Evolutionary conservation across 2,797 vertebrate species (phyloP).

Genomic region (Sebastes flavidus): DNA sequence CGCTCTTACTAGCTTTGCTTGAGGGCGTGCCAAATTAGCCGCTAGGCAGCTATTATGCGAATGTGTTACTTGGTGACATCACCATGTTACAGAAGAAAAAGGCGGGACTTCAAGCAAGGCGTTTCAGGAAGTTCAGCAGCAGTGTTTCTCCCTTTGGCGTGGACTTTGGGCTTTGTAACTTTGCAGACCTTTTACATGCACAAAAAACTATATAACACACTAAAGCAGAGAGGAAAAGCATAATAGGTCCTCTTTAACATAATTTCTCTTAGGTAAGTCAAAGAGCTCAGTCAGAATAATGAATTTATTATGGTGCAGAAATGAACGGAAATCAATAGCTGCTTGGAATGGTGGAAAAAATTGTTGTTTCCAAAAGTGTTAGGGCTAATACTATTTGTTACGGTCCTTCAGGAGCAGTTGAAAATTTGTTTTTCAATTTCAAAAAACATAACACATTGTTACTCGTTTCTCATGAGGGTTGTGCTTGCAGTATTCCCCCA

Average conservation of each 20-base stretch:
- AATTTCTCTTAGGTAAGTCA: not conserved
- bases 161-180: too few relatives aligned
- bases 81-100: too few relatives aligned
- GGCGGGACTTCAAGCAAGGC: too few relatives aligned
- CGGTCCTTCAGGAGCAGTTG: not conserved
- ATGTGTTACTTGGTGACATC: too few relatives aligned
- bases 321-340: not conserved
- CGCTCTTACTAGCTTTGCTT: too few relatives aligned
- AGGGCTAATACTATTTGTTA: not conserved
- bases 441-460: constrained; percentile 26
- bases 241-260: not conserved
- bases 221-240: too few relatives aligned
- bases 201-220: too few relatives aligned
- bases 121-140: too few relatives aligned
- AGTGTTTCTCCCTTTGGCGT: not conserved
- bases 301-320: not conserved
- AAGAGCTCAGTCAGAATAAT: not conserved
- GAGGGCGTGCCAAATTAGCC: too few relatives aligned
- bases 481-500: constrained; percentile 20
- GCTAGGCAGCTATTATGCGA: too few relatives aligned
- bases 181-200: too few relatives aligned
- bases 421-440: constrained; percentile 16
- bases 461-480: constrained; percentile 32
- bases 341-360: not conserved
- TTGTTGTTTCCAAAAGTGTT: not conserved